phyloP scores from a whole-genome alignment of 2,888 invertebrate genomes.

The Peribatodes rhomboidaria region DNA sequence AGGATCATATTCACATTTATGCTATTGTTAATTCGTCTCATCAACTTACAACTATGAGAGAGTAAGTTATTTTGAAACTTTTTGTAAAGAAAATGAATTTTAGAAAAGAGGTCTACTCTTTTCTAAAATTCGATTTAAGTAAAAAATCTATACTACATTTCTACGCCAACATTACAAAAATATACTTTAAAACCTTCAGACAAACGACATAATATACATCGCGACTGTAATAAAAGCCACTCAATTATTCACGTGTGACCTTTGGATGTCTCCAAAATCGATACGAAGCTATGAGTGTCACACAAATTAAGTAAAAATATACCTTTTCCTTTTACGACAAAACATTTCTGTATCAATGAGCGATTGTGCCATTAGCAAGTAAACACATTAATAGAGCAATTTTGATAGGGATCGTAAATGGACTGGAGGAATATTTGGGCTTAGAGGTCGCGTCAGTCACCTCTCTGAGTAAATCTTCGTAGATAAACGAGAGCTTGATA shows the following conservation, averaged over 20 bases:
- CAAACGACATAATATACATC: background rate
- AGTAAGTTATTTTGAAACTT: too few species aligned
- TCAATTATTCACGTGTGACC: conserved; percentile 30
- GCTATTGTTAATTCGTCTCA: too few species aligned
- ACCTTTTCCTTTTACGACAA: conserved; percentile 22
- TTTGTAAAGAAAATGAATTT: too few species aligned
- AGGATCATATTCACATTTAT: too few species aligned
- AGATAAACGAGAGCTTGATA: conserved; percentile 26
- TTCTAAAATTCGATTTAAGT: too few species aligned
- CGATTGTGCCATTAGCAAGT: conserved; percentile 35
- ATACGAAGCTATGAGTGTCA: conserved; percentile 22
- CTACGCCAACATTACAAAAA: too few species aligned
- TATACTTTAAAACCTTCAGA: background rate
- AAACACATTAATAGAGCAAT: conserved; percentile 35
- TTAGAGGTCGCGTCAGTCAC: conserved; percentile 26
- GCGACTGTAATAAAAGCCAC: conserved; percentile 3
- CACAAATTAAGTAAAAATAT: conserved; percentile 9
- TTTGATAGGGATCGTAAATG: conserved; percentile 36
- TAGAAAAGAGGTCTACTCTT: too few species aligned
- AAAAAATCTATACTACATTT: too few species aligned
- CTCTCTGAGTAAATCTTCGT: conserved; percentile 8
- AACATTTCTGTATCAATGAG: conserved; percentile 30
- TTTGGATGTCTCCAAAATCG: conserved; percentile 30
- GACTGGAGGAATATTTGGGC: conserved; percentile 11
- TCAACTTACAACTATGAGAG: too few species aligned